Base-by-base conservation (phyloP, 2,797 vertebrate species). In the Jordanella pulchra region DNA sequence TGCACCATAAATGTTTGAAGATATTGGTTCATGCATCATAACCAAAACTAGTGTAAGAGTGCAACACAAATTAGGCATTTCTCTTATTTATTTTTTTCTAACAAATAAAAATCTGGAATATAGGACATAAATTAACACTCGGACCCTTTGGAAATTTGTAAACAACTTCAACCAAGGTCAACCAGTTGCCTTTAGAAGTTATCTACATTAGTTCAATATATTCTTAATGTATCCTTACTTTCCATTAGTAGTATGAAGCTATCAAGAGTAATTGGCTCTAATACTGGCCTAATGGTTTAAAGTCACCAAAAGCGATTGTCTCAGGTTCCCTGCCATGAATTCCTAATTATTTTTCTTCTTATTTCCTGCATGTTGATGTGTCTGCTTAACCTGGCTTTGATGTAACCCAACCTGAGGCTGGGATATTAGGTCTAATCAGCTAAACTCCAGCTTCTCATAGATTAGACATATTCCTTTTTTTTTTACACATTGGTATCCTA, bases 401-500 rank as follows among this genome's bases (percentile, higher is more conserved):
- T 61, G 60, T 44, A 25, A 63, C 23, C 12, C 23, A 63, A 42
- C 39, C 60, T 63, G 25, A 42, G 32, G 60, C 23, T 23, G 42
- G 35, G 6, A 25, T 42, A 14, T 63, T 42, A n/a, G 60, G 23
- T 42, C 35, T 63, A n/a, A 63, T 42, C 60, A 63, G 23, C 14
- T n/a, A 63, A 63, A 63, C 35, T n/a, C 35, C 5, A 63, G 9
- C 56, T 56, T 75, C 72, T 67, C 50, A 63, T 23, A 44, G 47
- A 64, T 61, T 39, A 68, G 78, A 76, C 74, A 47, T n/a, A n/a
- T 70, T 39, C 45, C 3, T 30, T 68, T 64, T 66, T 39, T 2
- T 25, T 14, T 42, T 63, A n/a, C n/a, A n/a, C n/a, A 25, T 42
- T 42, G 15, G 7, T 13, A 25, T 63, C 35, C 23, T 17, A 42